Base-by-base conservation (phyloP, 2,113 vertebrate species). In the Tautogolabrus adspersus region DNA sequence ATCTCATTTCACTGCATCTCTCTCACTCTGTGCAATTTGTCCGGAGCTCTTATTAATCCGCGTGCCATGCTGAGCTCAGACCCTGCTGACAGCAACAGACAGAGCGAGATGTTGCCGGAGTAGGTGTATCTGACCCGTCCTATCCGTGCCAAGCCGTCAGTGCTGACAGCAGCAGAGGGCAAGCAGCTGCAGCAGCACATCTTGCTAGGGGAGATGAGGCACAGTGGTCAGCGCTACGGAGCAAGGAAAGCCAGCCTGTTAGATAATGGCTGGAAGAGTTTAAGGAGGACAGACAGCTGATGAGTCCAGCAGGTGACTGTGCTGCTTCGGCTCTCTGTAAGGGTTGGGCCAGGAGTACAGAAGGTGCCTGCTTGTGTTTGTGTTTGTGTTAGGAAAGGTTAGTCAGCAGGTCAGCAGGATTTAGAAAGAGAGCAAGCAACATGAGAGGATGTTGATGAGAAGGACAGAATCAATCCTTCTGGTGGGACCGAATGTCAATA, bases 121-220 rank as follows among this genome's bases (percentile, higher is more conserved):
- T n/a, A 64, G 81, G 72, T 73, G 74, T 71, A 60, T 79, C 78
- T 66, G 85, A 89, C 69, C 81, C 72, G 5, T 84, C 67, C 82
- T 82, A 88, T 81, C 83, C 54, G 78, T 75, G 87, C 80, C 84
- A 73, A 73, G 81, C 72, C 80, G 79, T 82, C 85, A 64, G 77
- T 74, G 89, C 86, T 89, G 89, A 89, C 88, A 72, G 61, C 72
- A 75, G 86, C 79, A 60, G 64, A 69, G 76, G 51, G 54, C 65
- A 91, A 76, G 16, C 66, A 85, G 88, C 89, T 83, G 85, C 69
- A 79, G 73, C 88, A 91, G 89, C 89, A 89, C 84, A 87, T 88
- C 77, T 56, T 40, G 37, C 77, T 72, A 58, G 61, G 19, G 30
- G 71, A 75, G 79, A 69, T 10, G 63, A 65, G 65, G 79, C 81